These are phyloP conservation scores for Dendrocopos noguchii DNA, from an alignment of 2,113 vertebrate species.

Conservation along the genomic window DNA sequence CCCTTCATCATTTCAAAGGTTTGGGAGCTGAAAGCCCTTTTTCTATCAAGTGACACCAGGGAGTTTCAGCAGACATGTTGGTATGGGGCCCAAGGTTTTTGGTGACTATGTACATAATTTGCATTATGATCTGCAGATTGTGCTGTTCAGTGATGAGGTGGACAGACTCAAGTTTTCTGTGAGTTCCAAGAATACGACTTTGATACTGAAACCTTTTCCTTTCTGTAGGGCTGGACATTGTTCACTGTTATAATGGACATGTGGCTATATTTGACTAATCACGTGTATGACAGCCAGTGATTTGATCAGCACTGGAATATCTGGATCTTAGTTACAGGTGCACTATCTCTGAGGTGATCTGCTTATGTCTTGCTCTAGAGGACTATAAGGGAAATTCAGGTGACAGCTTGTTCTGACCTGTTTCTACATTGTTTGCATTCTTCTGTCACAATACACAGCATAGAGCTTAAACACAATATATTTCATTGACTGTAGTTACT, in stretches of 20 bases:
- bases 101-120: neutral
- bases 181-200: neutral
- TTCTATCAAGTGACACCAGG: neutral
- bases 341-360: neutral
- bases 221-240: neutral
- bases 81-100: neutral
- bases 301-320: neutral
- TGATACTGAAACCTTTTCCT: neutral
- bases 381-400: neutral
- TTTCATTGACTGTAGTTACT: neutral
- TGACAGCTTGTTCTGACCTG: neutral
- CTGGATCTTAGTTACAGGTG: neutral
- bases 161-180: neutral
- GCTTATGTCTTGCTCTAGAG: neutral
- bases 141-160: neutral
- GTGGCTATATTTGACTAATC: neutral
- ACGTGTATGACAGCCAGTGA: accelerated
- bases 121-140: neutral
- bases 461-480: neutral
- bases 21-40: neutral
- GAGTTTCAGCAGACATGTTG: neutral
- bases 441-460: neutral
- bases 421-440: neutral
- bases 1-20: neutral
- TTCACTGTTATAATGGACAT: neutral